phyloP scores from a whole-genome alignment of 2,797 vertebrate species.

The Loris lydekkerianus region DNA sequence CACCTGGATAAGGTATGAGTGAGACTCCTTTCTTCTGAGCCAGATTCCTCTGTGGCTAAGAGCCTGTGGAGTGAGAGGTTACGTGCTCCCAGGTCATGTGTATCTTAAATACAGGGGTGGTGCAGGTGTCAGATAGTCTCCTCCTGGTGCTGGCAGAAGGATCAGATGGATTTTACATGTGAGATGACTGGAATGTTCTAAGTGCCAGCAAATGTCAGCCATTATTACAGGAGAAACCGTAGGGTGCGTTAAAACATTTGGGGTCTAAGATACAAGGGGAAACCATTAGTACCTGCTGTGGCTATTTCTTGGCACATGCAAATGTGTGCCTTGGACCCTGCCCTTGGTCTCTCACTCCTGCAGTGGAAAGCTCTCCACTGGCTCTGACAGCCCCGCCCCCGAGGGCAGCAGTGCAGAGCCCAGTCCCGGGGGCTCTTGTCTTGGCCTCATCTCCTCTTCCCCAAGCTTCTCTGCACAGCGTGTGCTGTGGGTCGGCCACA shows the following conservation, averaged over 20 bases:
- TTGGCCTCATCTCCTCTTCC: background rate
- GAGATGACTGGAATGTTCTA: background rate
- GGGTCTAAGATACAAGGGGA: background rate
- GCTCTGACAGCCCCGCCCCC: background rate
- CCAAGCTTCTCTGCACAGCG: background rate
- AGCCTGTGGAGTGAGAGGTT: background rate
- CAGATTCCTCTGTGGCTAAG: background rate
- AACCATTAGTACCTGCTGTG: background rate
- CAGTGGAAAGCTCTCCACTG: background rate
- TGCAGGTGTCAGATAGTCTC: background rate
- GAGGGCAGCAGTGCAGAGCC: background rate
- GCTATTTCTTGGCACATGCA: background rate
- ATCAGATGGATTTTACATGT: background rate
- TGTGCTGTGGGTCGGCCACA: background rate
- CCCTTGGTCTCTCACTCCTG: background rate
- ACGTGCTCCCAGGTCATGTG: background rate
- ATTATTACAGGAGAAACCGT: constrained; percentile 22
- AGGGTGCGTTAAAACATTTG: background rate
- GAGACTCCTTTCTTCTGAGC: background rate
- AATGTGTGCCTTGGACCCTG: background rate
- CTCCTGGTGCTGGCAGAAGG: background rate
- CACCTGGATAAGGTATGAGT: background rate
- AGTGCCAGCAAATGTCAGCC: background rate
- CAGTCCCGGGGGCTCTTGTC: background rate
- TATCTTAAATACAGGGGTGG: background rate